phyloP scores from a whole-genome alignment of 2,888 invertebrate genomes.

The Drosophila siamana region DNA sequence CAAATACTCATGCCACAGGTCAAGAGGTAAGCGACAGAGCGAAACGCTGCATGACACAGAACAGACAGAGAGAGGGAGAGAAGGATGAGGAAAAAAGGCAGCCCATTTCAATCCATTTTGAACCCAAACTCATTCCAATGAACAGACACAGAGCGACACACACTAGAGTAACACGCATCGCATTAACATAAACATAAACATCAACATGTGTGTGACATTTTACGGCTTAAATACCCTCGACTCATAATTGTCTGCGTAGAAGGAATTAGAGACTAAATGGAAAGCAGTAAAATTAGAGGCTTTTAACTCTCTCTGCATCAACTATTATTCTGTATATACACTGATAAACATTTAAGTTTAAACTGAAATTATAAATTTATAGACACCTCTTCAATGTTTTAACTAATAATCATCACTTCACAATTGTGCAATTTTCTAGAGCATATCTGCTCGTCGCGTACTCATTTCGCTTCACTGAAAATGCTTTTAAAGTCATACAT shows the following conservation, averaged over 20 bases:
- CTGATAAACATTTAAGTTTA: too few species aligned
- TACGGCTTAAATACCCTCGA: slow-evolving; percentile 47
- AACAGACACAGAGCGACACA: not conserved
- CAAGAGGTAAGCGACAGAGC: slow-evolving; percentile 89
- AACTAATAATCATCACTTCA: not conserved
- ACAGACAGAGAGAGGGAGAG: not conserved
- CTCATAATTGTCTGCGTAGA: not conserved
- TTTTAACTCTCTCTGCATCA: too few species aligned
- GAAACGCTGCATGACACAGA: not conserved
- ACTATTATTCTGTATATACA: too few species aligned
- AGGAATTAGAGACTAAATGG: not conserved
- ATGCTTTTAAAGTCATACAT: slow-evolving; percentile 54
- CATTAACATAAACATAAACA: slow-evolving; percentile 74
- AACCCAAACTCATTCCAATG: slow-evolving; percentile 4
- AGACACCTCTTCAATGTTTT: not conserved
- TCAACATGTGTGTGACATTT: slow-evolving; percentile 77
- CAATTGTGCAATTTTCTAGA: not conserved
- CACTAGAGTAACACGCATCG: slow-evolving; percentile 41
- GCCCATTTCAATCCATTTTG: slow-evolving; percentile 1
- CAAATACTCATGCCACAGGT: slow-evolving; percentile 93
- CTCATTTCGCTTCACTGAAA: not conserved
- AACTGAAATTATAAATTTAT: too few species aligned
- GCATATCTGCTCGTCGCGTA: not conserved
- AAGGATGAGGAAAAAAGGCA: not conserved
- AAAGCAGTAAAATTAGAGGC: not conserved